phyloP scores from a whole-genome alignment of 2,113 vertebrate species.

The Xiphias gladius region DNA sequence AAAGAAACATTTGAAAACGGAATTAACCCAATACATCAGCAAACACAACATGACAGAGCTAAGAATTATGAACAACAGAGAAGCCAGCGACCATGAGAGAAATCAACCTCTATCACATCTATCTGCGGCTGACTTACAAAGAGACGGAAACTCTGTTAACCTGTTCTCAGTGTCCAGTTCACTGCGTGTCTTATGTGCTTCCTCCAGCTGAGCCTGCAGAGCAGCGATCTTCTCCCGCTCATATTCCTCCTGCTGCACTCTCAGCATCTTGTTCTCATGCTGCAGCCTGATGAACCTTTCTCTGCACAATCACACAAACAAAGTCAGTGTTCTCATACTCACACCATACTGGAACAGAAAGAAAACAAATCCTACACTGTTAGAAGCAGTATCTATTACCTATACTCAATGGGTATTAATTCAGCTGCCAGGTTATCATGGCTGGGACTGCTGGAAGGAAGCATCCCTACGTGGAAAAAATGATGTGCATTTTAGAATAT shows the following conservation, averaged over 20 bases:
- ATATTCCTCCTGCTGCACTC: constrained; percentile 91
- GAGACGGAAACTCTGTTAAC: constrained; percentile 37
- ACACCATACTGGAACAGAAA: background rate
- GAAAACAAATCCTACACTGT: background rate
- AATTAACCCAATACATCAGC: background rate
- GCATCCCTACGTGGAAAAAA: constrained; percentile 67
- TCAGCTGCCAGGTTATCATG: constrained; percentile 96
- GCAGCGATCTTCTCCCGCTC: constrained; percentile 90
- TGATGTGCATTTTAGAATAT: background rate
- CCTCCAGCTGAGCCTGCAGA: constrained; percentile 91
- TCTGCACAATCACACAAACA: constrained; percentile 70
- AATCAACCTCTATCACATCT: background rate
- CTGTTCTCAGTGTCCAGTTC: constrained; percentile 93
- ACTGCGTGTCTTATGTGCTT: constrained; percentile 89
- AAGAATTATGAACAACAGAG: background rate
- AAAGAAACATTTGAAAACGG: background rate
- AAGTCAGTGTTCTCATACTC: background rate
- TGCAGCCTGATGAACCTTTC: constrained; percentile 95
- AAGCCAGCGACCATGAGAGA: background rate
- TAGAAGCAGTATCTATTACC: constrained; percentile 78
- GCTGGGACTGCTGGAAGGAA: constrained; percentile 86
- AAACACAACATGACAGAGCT: too few species aligned
- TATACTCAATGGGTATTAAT: constrained; percentile 93
- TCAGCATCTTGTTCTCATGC: constrained; percentile 98
- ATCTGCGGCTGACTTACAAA: background rate